phyloP scores from a whole-genome alignment of 2,113 vertebrate genomes.

The Leptocoma aspasia region DNA sequence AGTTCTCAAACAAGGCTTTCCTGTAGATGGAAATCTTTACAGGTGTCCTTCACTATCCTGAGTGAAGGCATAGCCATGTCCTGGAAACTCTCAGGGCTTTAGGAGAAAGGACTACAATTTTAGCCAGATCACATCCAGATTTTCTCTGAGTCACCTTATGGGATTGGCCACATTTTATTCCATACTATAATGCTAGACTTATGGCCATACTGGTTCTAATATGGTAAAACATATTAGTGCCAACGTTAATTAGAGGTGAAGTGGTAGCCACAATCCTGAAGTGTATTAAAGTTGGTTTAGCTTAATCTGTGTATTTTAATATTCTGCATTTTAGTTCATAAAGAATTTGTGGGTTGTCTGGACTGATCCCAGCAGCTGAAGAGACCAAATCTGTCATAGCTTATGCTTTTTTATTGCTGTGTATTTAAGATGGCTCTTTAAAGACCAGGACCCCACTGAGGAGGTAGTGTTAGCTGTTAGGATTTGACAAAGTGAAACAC shows the following conservation, averaged over 20 bases:
- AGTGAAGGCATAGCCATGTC: background rate
- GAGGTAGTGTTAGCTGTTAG: background rate
- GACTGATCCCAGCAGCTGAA: conserved; percentile 10
- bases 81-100: background rate
- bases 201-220: background rate
- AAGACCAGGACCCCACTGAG: background rate
- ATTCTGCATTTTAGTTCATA: conserved; percentile 14
- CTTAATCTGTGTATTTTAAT: conserved; percentile 11
- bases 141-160: background rate
- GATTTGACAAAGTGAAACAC: background rate
- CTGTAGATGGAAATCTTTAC: background rate
- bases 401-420: background rate
- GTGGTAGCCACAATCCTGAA: background rate
- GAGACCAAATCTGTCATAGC: background rate
- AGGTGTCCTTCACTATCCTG: background rate
- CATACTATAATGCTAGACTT: background rate
- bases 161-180: background rate
- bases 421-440: background rate
- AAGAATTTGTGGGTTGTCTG: conserved; percentile 28
- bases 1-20: background rate
- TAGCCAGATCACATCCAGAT: background rate
- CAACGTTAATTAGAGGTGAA: background rate
- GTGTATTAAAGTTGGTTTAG: background rate
- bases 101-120: background rate
- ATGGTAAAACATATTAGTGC: background rate